A percentile compares a stretch with the other conserved stretches of the same genome.
Conservation (phyloP, 2,888 invertebrate genomes). For the Polietes domitor region DNA sequence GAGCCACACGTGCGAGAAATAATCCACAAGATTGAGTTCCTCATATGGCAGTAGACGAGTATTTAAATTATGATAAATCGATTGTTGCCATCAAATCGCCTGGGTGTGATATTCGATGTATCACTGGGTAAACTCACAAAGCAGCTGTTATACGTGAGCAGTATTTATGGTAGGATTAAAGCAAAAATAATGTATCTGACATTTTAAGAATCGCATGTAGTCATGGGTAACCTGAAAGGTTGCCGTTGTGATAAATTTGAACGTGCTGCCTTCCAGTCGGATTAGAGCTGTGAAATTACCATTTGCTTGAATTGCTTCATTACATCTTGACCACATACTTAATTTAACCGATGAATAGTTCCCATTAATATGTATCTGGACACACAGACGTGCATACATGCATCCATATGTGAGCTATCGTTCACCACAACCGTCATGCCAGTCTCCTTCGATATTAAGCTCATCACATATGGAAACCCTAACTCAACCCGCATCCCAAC, state of each 20-base stretch:
- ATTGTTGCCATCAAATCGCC: background rate
- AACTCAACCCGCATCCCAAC: constrained; percentile 1
- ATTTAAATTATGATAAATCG: constrained; percentile 7
- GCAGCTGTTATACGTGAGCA: background rate
- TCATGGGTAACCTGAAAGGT: too few species aligned
- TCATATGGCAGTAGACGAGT: background rate
- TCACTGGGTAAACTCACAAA: too few species aligned
- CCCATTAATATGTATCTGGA: background rate
- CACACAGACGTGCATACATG: background rate
- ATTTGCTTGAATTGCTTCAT: background rate
- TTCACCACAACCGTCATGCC: constrained; percentile 1
- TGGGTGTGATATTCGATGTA: background rate
- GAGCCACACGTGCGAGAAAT: background rate
- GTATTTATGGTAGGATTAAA: background rate
- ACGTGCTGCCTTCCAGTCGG: background rate
- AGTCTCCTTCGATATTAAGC: background rate
- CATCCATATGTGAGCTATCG: background rate
- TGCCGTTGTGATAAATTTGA: too few species aligned
- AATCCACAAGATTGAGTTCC: background rate
- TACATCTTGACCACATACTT: constrained; percentile 32
- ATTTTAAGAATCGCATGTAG: too few species aligned
- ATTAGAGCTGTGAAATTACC: constrained; percentile 6
- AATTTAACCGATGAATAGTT: constrained; percentile 3
- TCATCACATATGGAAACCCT: background rate
- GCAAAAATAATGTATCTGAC: background rate